Percentiles rank a stretch among this genome's conserved stretches.
phyloP scores from a whole-genome alignment of 2,113 vertebrate genomes.

The Megatriorchis doriae region DNA sequence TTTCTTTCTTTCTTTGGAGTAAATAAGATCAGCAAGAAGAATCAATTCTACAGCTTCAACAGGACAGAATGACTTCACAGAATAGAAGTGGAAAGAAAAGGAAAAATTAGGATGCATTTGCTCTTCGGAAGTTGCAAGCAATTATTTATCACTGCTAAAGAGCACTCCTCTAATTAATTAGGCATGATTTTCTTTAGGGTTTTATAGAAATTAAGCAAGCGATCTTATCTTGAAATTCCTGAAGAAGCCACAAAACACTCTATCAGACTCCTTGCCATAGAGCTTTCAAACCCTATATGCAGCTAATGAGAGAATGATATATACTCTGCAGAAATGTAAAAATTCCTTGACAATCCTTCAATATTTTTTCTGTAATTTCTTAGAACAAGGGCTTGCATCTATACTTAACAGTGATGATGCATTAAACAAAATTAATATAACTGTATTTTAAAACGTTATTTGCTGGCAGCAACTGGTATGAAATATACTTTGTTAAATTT shows the following conservation, averaged over 20 bases:
- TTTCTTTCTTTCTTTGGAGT: background rate
- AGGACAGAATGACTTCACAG: background rate
- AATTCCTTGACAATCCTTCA: background rate
- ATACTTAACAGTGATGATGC: background rate
- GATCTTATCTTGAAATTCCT: background rate
- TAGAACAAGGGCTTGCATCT: background rate
- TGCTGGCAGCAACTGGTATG: background rate
- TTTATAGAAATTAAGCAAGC: background rate
- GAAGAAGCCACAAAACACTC: background rate
- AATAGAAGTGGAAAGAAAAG: background rate
- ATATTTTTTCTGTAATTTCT: background rate
- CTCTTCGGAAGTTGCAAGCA: background rate
- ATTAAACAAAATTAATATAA: background rate
- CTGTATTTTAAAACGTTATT: background rate
- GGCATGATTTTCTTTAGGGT: background rate
- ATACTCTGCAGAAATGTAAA: background rate
- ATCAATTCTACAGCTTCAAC: background rate
- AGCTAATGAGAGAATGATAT: background rate
- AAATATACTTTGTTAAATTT: background rate
- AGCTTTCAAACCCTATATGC: background rate
- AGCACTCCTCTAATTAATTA: background rate
- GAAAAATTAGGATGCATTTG: background rate
- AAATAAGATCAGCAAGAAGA: background rate
- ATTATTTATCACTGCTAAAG: background rate
- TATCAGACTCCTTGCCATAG: background rate